A percentile compares a stretch with the other conserved stretches of the same genome.
phyloP scores from a whole-genome alignment of 2,797 vertebrate species.

The Antrozous pallidus region DNA sequence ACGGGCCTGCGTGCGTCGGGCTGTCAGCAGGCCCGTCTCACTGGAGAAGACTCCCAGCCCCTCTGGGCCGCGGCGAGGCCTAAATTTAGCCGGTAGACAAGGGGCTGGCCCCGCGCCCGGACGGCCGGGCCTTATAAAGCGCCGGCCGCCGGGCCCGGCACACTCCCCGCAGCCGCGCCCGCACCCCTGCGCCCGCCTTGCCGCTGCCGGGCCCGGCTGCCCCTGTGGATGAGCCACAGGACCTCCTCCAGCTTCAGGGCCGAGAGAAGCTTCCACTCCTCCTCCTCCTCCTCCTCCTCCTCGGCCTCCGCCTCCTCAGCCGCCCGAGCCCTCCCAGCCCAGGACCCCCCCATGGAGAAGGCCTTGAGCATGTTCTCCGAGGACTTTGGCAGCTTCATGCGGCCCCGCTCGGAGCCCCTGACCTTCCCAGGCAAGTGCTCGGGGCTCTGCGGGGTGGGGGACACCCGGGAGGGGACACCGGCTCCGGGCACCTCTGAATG shows the following conservation, averaged over 20 bases:
- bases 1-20: slow-evolving; percentile 67
- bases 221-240: slow-evolving; percentile 73
- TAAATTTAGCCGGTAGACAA: slow-evolving; percentile 85
- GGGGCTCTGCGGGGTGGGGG: background rate
- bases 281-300: slow-evolving; percentile 58
- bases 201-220: slow-evolving; percentile 23
- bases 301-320: slow-evolving; percentile 66
- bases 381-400: slow-evolving; percentile 93
- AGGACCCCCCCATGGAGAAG: slow-evolving; percentile 93
- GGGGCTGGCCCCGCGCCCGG: slow-evolving; percentile 79
- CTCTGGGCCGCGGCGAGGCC: slow-evolving; percentile 69
- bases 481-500: rapidly evolving
- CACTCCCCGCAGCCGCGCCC: background rate
- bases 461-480: background rate
- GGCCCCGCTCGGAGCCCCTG: slow-evolving; percentile 87
- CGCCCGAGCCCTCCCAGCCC: slow-evolving; percentile 80
- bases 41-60: slow-evolving; percentile 80
- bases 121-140: slow-evolving; percentile 81
- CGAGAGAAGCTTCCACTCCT: slow-evolving; percentile 89
- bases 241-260: slow-evolving; percentile 90
- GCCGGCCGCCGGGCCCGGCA: background rate
- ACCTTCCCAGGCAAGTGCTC: slow-evolving; percentile 91
- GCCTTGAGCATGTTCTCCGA: slow-evolving; percentile 88
- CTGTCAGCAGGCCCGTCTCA: slow-evolving; percentile 63
- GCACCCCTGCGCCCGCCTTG: slow-evolving; percentile 9